Percentiles rank a stretch among this genome's conserved stretches.
These are phyloP conservation scores for Keiferia lycopersicella DNA, from an alignment of 2,888 invertebrate genomes.

Conservation along the genomic window DNA sequence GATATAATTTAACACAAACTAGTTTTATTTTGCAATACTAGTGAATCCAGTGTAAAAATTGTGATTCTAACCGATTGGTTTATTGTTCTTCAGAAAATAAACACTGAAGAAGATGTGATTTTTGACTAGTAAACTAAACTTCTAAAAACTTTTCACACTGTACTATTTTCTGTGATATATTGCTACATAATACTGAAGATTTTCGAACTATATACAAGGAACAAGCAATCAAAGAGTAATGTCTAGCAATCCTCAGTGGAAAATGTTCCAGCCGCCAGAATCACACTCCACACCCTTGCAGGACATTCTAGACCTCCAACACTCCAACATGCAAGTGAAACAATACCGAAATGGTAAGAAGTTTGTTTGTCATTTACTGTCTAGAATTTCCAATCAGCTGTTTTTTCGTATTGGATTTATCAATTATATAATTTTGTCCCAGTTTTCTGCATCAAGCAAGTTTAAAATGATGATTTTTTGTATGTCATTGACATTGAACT, in stretches of 20 bases:
- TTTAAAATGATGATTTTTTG: too few relatives aligned
- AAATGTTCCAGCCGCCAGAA: slow-evolving; percentile 94
- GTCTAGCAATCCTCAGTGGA: slow-evolving; percentile 94
- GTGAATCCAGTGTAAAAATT: slow-evolving; percentile 65
- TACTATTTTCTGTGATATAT: slow-evolving; percentile 77
- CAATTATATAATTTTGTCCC: too few relatives aligned
- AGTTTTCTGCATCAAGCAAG: too few relatives aligned
- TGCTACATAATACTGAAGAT: slow-evolving; percentile 62
- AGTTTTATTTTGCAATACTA: slow-evolving; percentile 71
- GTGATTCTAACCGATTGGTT: slow-evolving; percentile 53
- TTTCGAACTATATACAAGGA: slow-evolving; percentile 75
- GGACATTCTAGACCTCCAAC: slow-evolving; percentile 89
- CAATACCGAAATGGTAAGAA: slow-evolving; percentile 81
- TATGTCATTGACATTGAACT: too few relatives aligned
- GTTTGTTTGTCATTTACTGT: too few relatives aligned
- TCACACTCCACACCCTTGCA: slow-evolving; percentile 91
- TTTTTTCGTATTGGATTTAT: not conserved
- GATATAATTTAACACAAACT: slow-evolving; percentile 81
- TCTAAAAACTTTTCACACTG: slow-evolving; percentile 59
- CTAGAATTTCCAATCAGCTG: not conserved
- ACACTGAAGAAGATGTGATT: slow-evolving; percentile 73
- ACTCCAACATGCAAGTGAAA: slow-evolving; percentile 77
- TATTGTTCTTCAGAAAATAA: slow-evolving; percentile 62
- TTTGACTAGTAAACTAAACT: slow-evolving; percentile 63
- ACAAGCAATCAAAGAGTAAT: slow-evolving; percentile 74